phyloP scores from a whole-genome alignment of 2,888 invertebrate species.

The Brachylomia viminalis region DNA sequence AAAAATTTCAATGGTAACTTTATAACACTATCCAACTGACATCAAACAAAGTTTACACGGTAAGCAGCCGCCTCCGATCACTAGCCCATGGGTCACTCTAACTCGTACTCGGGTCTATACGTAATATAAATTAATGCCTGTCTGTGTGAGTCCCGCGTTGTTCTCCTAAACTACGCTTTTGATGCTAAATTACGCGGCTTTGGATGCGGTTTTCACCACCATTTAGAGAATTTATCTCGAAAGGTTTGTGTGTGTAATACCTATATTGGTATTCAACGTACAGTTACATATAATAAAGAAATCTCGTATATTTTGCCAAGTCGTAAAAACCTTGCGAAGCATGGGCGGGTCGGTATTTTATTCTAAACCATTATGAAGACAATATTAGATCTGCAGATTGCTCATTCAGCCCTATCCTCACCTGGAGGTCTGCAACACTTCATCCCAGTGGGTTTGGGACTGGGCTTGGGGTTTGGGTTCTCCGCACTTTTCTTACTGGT shows the following conservation, averaged over 20 bases:
- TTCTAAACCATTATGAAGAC: too few relatives aligned
- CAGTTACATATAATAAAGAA: neutral
- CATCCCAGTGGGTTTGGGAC: constrained; percentile 33
- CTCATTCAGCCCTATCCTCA: constrained; percentile 38
- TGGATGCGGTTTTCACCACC: neutral
- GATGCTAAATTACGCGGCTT: neutral
- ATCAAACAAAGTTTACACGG: neutral
- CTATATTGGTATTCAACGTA: neutral
- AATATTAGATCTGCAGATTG: neutral
- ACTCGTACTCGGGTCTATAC: neutral
- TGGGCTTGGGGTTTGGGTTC: constrained; percentile 29
- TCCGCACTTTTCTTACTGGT: constrained; percentile 47
- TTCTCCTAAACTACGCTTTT: neutral
- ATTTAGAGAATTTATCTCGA: neutral
- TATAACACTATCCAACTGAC: neutral
- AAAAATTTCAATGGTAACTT: neutral
- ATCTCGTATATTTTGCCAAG: neutral
- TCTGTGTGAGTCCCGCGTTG: neutral
- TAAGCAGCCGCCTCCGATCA: too few relatives aligned
- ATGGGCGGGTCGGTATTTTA: neutral
- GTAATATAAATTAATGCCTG: neutral
- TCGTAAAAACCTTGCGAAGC: too few relatives aligned
- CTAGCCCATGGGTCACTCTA: neutral
- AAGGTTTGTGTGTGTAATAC: neutral
- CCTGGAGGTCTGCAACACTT: constrained; percentile 79